Conservation (phyloP, 2,888 invertebrate species). For the Phrixothrix hirtus region DNA sequence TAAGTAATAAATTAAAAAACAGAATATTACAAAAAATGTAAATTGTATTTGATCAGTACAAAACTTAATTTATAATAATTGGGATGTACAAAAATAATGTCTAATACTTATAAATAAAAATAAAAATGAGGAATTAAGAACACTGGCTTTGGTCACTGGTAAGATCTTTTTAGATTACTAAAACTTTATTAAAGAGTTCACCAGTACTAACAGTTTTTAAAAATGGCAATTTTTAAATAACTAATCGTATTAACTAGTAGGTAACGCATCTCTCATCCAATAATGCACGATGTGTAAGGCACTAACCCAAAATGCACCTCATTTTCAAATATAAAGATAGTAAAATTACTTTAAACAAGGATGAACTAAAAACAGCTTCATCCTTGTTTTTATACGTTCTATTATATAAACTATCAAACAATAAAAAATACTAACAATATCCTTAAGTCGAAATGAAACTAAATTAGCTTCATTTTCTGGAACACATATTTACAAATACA, state of each 20-base stretch:
- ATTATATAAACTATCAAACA: conserved; percentile 7
- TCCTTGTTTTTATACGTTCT: too few species aligned
- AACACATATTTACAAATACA: conserved; percentile 17
- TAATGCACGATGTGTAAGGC: conserved; percentile 11
- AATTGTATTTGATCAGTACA: conserved; percentile 29
- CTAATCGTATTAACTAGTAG: conserved; percentile 21
- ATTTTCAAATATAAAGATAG: conserved; percentile 1
- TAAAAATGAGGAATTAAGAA: conserved; percentile 27
- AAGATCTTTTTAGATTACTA: conserved; percentile 12
- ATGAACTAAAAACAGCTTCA: conserved; percentile 7
- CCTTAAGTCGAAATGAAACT: conserved; percentile 13
- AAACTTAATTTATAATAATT: conserved; percentile 21
- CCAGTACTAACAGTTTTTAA: conserved; percentile 12
- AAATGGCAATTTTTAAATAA: conserved; percentile 26
- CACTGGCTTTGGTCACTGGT: conserved; percentile 30
- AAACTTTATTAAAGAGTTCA: conserved; percentile 13
- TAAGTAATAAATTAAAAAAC: conserved; percentile 4
- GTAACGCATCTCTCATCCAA: conserved; percentile 18
- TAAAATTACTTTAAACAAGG: neutral
- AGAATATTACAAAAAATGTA: conserved; percentile 14
- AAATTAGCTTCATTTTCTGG: conserved; percentile 6
- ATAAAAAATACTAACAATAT: conserved; percentile 17
- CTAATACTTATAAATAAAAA: conserved; percentile 20
- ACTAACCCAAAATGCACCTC: conserved; percentile 5
- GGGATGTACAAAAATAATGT: conserved; percentile 23